These are phyloP conservation scores for Chalcosyrphus nemorum DNA, from an alignment of 2,888 invertebrate species.

Conservation along the genomic window DNA sequence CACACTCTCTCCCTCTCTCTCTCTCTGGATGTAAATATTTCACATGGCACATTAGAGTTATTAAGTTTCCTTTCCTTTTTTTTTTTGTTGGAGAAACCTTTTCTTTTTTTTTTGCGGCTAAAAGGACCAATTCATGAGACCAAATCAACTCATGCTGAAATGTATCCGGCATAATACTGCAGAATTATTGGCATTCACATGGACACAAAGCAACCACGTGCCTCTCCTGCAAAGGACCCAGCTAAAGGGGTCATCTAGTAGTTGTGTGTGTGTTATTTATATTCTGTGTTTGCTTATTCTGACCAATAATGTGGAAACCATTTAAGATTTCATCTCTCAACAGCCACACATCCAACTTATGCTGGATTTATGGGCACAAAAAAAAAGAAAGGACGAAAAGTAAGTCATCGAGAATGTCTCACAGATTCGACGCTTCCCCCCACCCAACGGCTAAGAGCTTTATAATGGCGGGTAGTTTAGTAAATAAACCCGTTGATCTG, in stretches of 20 bases:
- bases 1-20: no score
- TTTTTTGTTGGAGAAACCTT: not conserved
- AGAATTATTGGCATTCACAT: slow-evolving; percentile 32
- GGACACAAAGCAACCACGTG: slow-evolving; percentile 6
- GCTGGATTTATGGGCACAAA: slow-evolving; percentile 41
- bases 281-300: slow-evolving; percentile 41
- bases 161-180: slow-evolving; percentile 11
- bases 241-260: no score
- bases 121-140: not conserved
- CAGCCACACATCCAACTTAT: slow-evolving; percentile 41
- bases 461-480: slow-evolving; percentile 32
- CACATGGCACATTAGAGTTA: slow-evolving; percentile 4
- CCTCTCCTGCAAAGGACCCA: not conserved
- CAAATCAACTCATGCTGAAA: slow-evolving; percentile 25
- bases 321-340: slow-evolving; percentile 58
- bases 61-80: slow-evolving; percentile 1
- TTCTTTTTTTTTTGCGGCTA: not conserved
- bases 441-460: slow-evolving; percentile 2
- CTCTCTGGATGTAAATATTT: not conserved
- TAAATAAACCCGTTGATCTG: slow-evolving; percentile 34
- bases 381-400: no score
- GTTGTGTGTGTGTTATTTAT: slow-evolving; percentile 50
- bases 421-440: no score
- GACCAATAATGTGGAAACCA: slow-evolving; percentile 53
- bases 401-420: slow-evolving; percentile 41